Base-by-base conservation (phyloP, 2,797 vertebrate genomes). In the Lithobates sylvaticus region DNA sequence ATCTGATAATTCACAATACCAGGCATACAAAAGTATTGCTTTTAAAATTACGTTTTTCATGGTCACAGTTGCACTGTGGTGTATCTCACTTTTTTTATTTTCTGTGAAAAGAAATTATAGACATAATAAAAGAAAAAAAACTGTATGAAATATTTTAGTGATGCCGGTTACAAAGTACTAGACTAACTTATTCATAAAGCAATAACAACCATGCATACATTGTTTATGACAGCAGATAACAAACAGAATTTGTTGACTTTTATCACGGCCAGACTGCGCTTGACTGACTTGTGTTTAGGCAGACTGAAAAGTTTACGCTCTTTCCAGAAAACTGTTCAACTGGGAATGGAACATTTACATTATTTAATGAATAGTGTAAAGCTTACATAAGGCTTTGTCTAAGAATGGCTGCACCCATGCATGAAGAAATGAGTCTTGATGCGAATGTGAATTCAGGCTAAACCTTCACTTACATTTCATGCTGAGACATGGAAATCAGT, bases 201-300 rank as follows among this genome's bases (percentile, higher is more conserved):
- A 26, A 67, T 67, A 67, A 27, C 18, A 67, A 67, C n/a, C 10
- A 26, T 67, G 29, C 10, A 67, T 61, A 29, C 65, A 67, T 67
- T 27, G 65, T 67, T 67, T 26, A 29, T 67, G 16, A 18, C 65
- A 10, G 65, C 12, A 15, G 26, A 67, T 67, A 67, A 26, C n/a
- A 67, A 27, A 26, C 65, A 67, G 65, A 26, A 67, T 67, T 67
- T 67, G 65, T 67, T 67, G 65, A 67, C 65, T 67, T 67, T 29
- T 29, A 26, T 67, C n/a, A 67, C 12, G 65, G 65, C 26, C 65
- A 29, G 27, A 67, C n/a, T 67, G 15, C 65, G 27, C n/a, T 26
- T 67, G 65, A 67, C 27, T 67, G 65, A 67, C 65, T 32, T 67
- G 65, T 29, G 27, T 67, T 67, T 67, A 67, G 10, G 21, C 54